A percentile compares a stretch with the other conserved stretches of the same genome.
These are phyloP conservation scores for Bombus confusus DNA, from an alignment of 1,140 invertebrate genomes.

Conservation along the genomic window DNA sequence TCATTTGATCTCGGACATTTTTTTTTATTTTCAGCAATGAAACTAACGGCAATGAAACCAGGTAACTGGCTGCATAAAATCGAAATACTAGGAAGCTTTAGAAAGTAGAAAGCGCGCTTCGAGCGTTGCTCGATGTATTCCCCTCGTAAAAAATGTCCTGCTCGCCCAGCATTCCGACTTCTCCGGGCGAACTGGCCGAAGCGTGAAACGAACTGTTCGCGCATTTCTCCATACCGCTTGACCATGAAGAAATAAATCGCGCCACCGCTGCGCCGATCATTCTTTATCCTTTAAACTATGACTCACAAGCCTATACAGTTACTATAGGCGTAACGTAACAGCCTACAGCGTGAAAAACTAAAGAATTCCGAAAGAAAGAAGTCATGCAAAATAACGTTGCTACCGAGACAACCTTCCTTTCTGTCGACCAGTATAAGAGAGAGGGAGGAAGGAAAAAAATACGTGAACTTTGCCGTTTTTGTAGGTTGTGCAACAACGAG, in stretches of 20 bases:
- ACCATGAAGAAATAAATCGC: constrained; percentile 44
- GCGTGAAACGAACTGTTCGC: constrained; percentile 37
- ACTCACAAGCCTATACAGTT: constrained; percentile 23
- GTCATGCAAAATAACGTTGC: constrained; percentile 27
- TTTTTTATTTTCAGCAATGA: neutral
- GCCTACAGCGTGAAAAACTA: constrained; percentile 14
- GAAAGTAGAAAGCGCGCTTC: constrained; percentile 15
- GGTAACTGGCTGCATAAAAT: neutral
- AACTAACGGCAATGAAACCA: neutral
- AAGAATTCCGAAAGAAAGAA: constrained; percentile 32
- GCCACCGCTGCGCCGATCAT: constrained; percentile 11
- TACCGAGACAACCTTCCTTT: neutral
- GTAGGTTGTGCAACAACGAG: constrained; percentile 25
- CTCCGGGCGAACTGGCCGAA: neutral
- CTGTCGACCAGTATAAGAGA: neutral
- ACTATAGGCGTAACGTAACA: constrained; percentile 38
- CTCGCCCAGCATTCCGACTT: neutral
- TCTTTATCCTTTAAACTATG: constrained; percentile 36
- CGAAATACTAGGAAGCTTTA: neutral
- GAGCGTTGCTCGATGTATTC: neutral
- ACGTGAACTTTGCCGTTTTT: neutral
- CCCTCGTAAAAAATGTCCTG: neutral
- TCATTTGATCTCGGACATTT: neutral
- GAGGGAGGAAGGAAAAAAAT: neutral
- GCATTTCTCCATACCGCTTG: constrained; percentile 34